Conservation (phyloP, 2,888 invertebrate species). For the Tromatobia lineatoria region DNA sequence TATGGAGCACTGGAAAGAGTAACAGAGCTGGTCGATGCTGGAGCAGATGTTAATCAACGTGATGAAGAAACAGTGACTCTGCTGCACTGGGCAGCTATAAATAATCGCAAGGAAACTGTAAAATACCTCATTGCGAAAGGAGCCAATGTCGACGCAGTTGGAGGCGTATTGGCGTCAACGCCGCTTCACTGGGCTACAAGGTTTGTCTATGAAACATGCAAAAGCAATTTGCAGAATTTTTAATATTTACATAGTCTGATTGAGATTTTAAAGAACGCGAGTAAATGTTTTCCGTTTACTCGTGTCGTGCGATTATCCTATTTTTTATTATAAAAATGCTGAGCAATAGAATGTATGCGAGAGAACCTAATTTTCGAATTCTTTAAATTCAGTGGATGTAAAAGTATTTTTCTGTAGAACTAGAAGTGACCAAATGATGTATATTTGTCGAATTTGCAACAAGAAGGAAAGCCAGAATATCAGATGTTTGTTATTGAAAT, state of each 20-base stretch:
- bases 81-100: slow-evolving; percentile 99
- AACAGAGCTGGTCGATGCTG: slow-evolving; percentile 95
- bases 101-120: slow-evolving; percentile 97
- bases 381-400: too few relatives aligned
- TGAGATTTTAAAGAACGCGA: too few relatives aligned
- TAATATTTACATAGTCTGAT: neutral
- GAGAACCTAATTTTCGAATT: too few relatives aligned
- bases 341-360: too few relatives aligned
- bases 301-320: too few relatives aligned
- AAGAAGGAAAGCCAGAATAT: too few relatives aligned
- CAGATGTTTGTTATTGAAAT: neutral
- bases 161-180: slow-evolving; percentile 98
- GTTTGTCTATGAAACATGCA: slow-evolving; percentile 77
- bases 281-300: too few relatives aligned
- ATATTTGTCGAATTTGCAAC: too few relatives aligned
- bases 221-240: neutral
- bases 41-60: slow-evolving; percentile 97
- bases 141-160: slow-evolving; percentile 96
- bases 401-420: too few relatives aligned
- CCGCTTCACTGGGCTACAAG: slow-evolving; percentile 99
- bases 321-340: too few relatives aligned
- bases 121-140: slow-evolving; percentile 95
- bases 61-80: slow-evolving; percentile 98
- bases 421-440: too few relatives aligned
- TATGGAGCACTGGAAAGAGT: slow-evolving; percentile 95